Evolutionary conservation across 1,140 invertebrate genomes (phyloP).

Genomic region (Pachyrhynchus sulphureomaculatus): DNA sequence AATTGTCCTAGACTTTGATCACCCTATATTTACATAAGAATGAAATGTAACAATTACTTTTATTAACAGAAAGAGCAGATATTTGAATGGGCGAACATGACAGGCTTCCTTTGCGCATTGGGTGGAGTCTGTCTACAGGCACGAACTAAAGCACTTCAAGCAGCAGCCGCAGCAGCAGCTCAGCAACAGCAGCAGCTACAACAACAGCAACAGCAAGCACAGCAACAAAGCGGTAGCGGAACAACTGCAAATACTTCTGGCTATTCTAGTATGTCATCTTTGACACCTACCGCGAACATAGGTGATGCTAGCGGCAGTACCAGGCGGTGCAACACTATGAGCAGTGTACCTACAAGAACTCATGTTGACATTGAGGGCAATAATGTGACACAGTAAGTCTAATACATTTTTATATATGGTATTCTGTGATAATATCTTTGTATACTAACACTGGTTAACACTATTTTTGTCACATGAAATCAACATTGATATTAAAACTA

Average conservation of each 20-base stretch:
- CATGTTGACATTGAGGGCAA: constrained; percentile 69
- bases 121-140: constrained; percentile 91
- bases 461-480: too few relatives aligned
- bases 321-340: constrained; percentile 23
- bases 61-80: constrained; percentile 84
- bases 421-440: too few relatives aligned
- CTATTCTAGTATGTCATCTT: constrained; percentile 50
- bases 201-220: constrained; percentile 21
- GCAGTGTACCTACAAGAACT: constrained; percentile 57
- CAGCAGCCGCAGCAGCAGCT: constrained; percentile 46
- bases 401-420: too few relatives aligned
- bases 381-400: constrained; percentile 90
- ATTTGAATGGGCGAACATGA: constrained; percentile 99
- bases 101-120: constrained; percentile 90
- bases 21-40: too few relatives aligned
- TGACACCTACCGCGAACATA: constrained; percentile 43
- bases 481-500: too few relatives aligned
- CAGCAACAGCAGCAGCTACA: constrained; percentile 52
- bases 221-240: not conserved
- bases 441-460: too few relatives aligned
- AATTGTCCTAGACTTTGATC: too few relatives aligned
- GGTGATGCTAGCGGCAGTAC: not conserved
- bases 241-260: not conserved
- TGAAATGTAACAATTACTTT: too few relatives aligned
- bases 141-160: constrained; percentile 38